Percentiles rank a stretch among this genome's conserved stretches.
Conservation (phyloP, 1,140 invertebrate genomes). For the Manduca sexta region DNA sequence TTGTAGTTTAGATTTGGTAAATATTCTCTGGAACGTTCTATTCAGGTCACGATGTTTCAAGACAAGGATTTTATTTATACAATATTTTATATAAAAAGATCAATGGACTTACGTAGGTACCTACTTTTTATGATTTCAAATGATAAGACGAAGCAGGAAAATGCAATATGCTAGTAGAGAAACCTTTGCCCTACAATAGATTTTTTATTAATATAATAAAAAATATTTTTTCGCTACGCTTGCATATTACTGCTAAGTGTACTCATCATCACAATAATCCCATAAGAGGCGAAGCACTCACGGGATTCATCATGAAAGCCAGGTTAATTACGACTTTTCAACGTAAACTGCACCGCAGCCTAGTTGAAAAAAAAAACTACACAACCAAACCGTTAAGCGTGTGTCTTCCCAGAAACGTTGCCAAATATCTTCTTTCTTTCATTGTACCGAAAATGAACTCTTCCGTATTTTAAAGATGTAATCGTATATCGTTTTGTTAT, state of each 20-base stretch:
- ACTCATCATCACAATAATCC: slow-evolving; percentile 31
- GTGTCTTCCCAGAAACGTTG: too few relatives aligned
- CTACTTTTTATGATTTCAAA: not conserved
- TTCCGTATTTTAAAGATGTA: too few relatives aligned
- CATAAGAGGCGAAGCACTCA: slow-evolving; percentile 26
- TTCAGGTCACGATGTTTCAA: not conserved
- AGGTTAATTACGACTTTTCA: slow-evolving; percentile 51
- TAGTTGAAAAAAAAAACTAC: slow-evolving; percentile 34
- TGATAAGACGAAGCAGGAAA: too few relatives aligned
- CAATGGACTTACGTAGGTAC: not conserved
- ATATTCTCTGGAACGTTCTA: not conserved
- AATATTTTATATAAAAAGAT: not conserved
- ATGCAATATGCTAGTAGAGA: too few relatives aligned
- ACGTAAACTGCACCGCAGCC: slow-evolving; percentile 23
- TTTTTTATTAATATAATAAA: too few relatives aligned
- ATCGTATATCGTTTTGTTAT: too few relatives aligned
- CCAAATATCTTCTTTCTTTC: too few relatives aligned
- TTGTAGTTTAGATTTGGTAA: too few relatives aligned
- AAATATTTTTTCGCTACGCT: too few relatives aligned
- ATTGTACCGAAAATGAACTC: too few relatives aligned
- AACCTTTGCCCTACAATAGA: too few relatives aligned
- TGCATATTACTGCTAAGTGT: slow-evolving; percentile 1
- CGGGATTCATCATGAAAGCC: slow-evolving; percentile 31
- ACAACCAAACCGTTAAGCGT: not conserved
- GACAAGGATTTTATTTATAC: not conserved